A percentile compares a stretch with the other conserved stretches of the same genome.
These are phyloP conservation scores for Ichneumoninae sp. DNA, from an alignment of 2,888 invertebrate genomes.

Conservation along the genomic window DNA sequence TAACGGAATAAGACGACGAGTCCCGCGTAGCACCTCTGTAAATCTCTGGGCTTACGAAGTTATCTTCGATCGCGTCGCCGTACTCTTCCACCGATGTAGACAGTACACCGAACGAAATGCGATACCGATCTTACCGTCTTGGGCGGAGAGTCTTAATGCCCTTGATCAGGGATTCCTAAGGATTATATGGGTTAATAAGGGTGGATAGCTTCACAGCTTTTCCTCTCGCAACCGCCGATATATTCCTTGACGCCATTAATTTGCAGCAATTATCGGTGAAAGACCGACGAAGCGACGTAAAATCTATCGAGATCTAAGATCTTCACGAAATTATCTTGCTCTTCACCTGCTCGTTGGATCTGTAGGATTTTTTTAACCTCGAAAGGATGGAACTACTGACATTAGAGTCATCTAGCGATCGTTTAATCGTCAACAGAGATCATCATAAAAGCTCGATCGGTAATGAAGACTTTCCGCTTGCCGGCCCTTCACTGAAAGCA, in stretches of 20 bases:
- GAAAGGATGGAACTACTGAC: neutral
- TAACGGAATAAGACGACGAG: neutral
- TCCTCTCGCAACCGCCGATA: slow-evolving; percentile 14
- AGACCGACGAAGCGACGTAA: neutral
- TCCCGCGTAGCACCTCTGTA: slow-evolving; percentile 13
- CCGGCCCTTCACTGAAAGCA: neutral
- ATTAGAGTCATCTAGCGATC: neutral
- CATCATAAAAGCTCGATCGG: neutral
- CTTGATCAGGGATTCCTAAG: slow-evolving; percentile 30
- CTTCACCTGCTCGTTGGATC: slow-evolving; percentile 5
- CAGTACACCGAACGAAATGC: slow-evolving; percentile 16
- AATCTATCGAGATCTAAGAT: slow-evolving; percentile 7
- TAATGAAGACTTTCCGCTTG: neutral
- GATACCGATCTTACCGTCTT: slow-evolving; percentile 43
- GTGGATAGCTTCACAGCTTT: slow-evolving; percentile 49
- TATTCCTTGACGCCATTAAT: slow-evolving; percentile 30
- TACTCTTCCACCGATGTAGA: slow-evolving; percentile 27
- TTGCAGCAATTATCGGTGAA: slow-evolving; percentile 11
- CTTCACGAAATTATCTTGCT: neutral
- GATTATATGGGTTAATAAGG: slow-evolving; percentile 38
- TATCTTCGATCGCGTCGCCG: slow-evolving; percentile 21
- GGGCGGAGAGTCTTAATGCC: slow-evolving; percentile 35
- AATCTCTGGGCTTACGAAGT: slow-evolving; percentile 38
- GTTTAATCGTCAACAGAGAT: neutral
- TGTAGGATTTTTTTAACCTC: neutral